These are phyloP conservation scores for Scomber japonicus DNA, from an alignment of 2,113 vertebrate genomes.

Conservation along the genomic window DNA sequence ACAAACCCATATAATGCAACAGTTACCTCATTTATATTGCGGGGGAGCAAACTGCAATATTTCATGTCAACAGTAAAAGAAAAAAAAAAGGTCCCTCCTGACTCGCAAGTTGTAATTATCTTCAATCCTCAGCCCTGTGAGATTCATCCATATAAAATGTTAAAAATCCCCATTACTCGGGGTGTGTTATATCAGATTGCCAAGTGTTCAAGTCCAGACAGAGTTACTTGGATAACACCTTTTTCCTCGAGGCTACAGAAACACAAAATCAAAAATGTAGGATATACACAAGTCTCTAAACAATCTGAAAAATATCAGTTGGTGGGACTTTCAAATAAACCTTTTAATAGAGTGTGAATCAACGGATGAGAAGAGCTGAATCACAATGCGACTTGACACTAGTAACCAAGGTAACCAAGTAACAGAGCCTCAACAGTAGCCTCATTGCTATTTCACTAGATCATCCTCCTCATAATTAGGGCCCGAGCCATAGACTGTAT, in stretches of 20 bases:
- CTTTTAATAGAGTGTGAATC: slow-evolving; percentile 55
- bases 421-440: slow-evolving; percentile 32
- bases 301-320: not conserved
- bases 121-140: slow-evolving; percentile 23
- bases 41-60: not conserved
- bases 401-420: slow-evolving; percentile 32
- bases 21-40: not conserved
- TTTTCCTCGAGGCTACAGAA: slow-evolving; percentile 47
- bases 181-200: slow-evolving; percentile 68
- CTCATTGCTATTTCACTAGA: not conserved
- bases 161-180: slow-evolving; percentile 48
- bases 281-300: not conserved
- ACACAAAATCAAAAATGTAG: not conserved
- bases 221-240: slow-evolving; percentile 53
- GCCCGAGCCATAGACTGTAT: too few relatives aligned
- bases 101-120: slow-evolving; percentile 60
- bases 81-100: slow-evolving; percentile 1
- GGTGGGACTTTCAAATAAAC: slow-evolving; percentile 33
- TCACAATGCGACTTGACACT: slow-evolving; percentile 59
- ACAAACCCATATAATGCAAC: too few relatives aligned
- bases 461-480: too few relatives aligned
- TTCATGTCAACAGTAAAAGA: slow-evolving; percentile 11
- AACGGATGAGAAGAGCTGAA: slow-evolving; percentile 59
- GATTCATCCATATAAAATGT: slow-evolving; percentile 58
- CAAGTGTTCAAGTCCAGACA: slow-evolving; percentile 75